These are phyloP conservation scores for Metallyticus violacea DNA, from an alignment of 2,888 invertebrate species.

Conservation along the genomic window DNA sequence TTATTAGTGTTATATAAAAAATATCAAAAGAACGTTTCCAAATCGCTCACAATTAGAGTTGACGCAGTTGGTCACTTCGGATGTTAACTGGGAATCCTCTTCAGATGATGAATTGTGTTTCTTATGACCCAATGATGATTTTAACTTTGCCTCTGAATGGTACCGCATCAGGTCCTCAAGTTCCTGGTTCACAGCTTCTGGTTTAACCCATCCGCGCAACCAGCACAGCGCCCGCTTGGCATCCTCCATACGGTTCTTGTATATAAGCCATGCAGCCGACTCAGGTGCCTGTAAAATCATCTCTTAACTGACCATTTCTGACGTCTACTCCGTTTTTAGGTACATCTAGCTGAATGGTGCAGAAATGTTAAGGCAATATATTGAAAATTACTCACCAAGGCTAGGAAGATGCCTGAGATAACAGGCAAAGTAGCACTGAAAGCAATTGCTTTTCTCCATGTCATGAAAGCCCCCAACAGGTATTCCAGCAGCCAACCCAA, in stretches of 20 bases:
- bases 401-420: neutral
- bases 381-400: neutral
- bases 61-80: neutral
- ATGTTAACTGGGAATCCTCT: neutral
- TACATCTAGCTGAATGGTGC: too few relatives aligned
- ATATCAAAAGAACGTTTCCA: too few relatives aligned
- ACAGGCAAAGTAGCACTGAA: neutral
- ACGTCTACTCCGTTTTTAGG: too few relatives aligned
- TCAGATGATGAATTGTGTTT: neutral
- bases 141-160: neutral
- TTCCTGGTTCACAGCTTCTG: constrained; percentile 57
- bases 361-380: too few relatives aligned
- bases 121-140: neutral
- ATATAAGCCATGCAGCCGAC: neutral
- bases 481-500: neutral
- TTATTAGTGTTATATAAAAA: too few relatives aligned
- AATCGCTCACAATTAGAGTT: neutral
- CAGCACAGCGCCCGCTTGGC: neutral
- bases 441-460: neutral
- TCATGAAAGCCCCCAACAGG: neutral
- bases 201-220: neutral
- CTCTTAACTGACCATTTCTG: neutral
- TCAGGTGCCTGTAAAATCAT: neutral
- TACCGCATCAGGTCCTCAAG: neutral
- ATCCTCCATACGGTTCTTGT: neutral